These are phyloP conservation scores for Pollimyrus isidori DNA, from an alignment of 2,113 vertebrate genomes.

Conservation along the genomic window DNA sequence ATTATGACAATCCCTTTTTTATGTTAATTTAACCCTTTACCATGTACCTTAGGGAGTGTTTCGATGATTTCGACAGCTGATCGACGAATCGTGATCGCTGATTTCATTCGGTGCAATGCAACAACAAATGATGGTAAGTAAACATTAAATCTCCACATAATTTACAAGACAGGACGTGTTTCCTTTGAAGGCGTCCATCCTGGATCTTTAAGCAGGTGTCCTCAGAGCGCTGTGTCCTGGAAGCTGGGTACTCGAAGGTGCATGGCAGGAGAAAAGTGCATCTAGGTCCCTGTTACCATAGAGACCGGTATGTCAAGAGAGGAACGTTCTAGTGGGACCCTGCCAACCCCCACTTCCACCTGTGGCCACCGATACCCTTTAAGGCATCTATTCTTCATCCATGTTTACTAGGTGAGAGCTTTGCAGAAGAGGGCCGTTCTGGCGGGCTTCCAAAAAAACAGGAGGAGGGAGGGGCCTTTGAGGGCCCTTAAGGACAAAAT, in stretches of 20 bases:
- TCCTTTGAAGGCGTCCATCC: neutral
- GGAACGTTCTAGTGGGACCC: neutral
- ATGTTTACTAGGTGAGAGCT: neutral
- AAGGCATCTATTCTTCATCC: neutral
- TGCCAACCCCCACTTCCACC: neutral
- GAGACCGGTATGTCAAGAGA: conserved; percentile 2
- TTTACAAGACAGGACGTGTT: too few relatives aligned
- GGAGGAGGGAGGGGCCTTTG: neutral
- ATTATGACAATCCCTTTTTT: neutral
- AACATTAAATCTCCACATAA: neutral
- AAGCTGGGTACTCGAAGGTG: neutral
- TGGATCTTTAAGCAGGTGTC: neutral
- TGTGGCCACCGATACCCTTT: neutral
- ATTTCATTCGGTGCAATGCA: neutral
- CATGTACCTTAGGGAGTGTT: neutral
- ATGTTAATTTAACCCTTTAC: neutral
- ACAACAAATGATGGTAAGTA: neutral
- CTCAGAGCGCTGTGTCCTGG: neutral
- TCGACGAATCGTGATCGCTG: neutral
- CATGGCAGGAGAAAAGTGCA: neutral
- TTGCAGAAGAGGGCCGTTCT: neutral
- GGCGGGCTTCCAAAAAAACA: neutral
- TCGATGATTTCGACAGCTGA: neutral
- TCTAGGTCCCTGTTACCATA: conserved; percentile 7
- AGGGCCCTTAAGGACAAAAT: neutral